Conservation (phyloP, 2,797 vertebrate genomes). For the Lophius americanus region DNA sequence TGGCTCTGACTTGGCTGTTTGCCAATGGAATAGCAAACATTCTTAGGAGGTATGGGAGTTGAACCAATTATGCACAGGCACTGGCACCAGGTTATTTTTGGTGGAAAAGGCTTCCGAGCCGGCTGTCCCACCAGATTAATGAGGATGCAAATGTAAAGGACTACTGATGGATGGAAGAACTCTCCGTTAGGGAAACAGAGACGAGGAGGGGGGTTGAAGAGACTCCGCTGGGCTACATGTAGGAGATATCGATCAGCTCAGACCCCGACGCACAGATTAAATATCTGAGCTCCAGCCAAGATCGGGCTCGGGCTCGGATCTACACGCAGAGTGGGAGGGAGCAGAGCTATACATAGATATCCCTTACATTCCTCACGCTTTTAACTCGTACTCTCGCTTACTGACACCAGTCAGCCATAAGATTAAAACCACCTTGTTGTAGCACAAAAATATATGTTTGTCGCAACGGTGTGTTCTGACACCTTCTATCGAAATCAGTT, state of each 20-base stretch:
- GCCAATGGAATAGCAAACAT: too few species aligned
- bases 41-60: too few species aligned
- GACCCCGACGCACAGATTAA: conserved; percentile 21
- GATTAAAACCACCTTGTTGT: too few species aligned
- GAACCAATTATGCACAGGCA: too few species aligned
- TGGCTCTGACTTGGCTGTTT: too few species aligned
- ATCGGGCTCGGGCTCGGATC: conserved; percentile 2
- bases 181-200: conserved; percentile 10
- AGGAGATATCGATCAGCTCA: conserved; percentile 36
- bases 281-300: conserved; percentile 15
- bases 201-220: conserved; percentile 22
- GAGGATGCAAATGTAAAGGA: conserved; percentile 4
- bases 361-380: conserved; percentile 36
- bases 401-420: too few species aligned
- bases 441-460: too few species aligned
- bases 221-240: conserved; percentile 3
- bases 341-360: conserved; percentile 10
- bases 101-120: neutral
- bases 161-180: conserved; percentile 26
- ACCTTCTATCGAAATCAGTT: too few species aligned
- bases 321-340: conserved; percentile 13
- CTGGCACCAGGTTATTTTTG: too few species aligned
- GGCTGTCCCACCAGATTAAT: neutral
- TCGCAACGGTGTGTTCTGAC: too few species aligned
- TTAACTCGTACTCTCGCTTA: neutral